Conservation (phyloP, 2,888 invertebrate genomes). For the Cryptosula pallasiana region DNA sequence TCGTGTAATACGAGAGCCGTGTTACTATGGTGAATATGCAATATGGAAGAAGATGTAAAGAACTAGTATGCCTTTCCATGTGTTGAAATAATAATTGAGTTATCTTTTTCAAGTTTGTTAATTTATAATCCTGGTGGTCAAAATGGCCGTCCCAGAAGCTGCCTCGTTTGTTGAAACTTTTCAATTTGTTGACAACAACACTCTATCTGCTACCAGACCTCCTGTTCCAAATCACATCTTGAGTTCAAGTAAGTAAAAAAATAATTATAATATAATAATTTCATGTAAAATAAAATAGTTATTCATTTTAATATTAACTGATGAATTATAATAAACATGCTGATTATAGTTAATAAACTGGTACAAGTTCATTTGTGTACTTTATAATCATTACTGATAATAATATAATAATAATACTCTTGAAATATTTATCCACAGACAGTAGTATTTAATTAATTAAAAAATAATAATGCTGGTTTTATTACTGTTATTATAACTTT, state of each 20-base stretch:
- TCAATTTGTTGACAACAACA: constrained; percentile 42
- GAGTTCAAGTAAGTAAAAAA: constrained; percentile 32
- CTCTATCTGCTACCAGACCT: constrained; percentile 27
- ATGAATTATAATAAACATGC: too few relatives aligned
- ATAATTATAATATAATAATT: too few relatives aligned
- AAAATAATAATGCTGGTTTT: too few relatives aligned
- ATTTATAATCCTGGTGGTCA: background rate
- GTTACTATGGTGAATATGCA: constrained; percentile 18
- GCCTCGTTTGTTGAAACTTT: constrained; percentile 35
- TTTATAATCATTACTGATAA: too few relatives aligned
- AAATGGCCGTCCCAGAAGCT: background rate
- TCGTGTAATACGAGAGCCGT: background rate
- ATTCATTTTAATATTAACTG: too few relatives aligned
- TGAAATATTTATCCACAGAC: too few relatives aligned
- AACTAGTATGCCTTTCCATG: background rate
- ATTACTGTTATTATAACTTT: too few relatives aligned
- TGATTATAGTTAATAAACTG: too few relatives aligned
- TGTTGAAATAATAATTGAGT: background rate
- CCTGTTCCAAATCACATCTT: constrained; percentile 36
- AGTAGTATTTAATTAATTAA: too few relatives aligned
- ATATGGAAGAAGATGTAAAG: constrained; percentile 22
- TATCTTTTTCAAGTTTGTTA: background rate
- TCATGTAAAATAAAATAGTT: too few relatives aligned
- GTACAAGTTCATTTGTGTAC: too few relatives aligned
- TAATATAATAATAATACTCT: too few relatives aligned